Evolutionary conservation across 2,113 vertebrate species (phyloP).

Genomic region (Cyprinodon variegatus): DNA sequence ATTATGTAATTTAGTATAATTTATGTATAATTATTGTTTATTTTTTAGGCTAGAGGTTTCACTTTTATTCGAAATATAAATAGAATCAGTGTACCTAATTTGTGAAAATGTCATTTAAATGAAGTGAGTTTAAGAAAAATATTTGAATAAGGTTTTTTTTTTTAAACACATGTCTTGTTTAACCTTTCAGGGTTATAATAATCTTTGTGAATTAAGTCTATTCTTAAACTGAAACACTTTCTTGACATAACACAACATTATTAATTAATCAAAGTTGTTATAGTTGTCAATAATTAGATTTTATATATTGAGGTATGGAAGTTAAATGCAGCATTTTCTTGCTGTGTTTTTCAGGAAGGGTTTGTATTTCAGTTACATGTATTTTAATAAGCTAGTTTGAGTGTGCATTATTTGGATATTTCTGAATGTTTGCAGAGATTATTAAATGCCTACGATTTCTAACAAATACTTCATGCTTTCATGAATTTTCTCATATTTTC

Average conservation of each 20-base stretch:
- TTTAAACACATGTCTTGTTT: too few species aligned
- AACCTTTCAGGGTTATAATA: too few species aligned
- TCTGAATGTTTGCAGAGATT: not conserved
- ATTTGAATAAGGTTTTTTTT: too few species aligned
- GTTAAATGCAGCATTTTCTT: not conserved
- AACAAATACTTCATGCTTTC: not conserved
- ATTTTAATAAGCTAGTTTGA: not conserved
- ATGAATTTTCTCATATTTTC: not conserved
- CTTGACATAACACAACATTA: not conserved
- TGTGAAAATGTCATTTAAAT: too few species aligned
- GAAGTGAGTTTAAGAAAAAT: too few species aligned
- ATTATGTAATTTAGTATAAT: too few species aligned
- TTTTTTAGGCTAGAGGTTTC: too few species aligned
- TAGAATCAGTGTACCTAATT: too few species aligned
- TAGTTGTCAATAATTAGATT: not conserved
- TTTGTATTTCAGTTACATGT: not conserved
- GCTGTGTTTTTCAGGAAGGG: not conserved
- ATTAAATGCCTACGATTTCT: not conserved
- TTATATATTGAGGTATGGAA: not conserved
- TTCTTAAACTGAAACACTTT: not conserved
- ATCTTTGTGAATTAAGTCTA: too few species aligned
- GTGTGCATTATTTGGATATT: not conserved
- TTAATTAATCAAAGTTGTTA: not conserved
- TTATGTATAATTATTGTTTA: too few species aligned
- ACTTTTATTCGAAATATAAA: too few species aligned